Evolutionary conservation across 2,888 invertebrate genomes (phyloP), one percentile per base, ranked within the genome.

Genomic region (Agrochola lychnidis): DNA sequence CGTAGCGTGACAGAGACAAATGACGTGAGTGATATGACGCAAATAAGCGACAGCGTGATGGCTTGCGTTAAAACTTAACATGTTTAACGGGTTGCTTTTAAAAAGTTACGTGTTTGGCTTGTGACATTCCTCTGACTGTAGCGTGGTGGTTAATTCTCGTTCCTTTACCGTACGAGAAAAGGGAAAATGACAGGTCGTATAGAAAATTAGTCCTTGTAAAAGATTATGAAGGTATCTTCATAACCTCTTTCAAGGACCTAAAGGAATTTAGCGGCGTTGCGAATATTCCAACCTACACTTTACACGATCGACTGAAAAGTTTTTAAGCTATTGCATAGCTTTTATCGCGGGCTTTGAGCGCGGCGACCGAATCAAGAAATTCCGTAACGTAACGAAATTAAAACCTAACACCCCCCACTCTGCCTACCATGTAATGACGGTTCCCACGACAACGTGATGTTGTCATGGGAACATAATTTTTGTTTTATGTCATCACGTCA

Each of bases 1-100:
- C 68, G 68, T 68, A 74, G 59, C 68, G 75, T 87, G 86, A 89
- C 89, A 73, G 70, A 48, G 88, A 87, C 81, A 81, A 86, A 89
- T 82, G 84, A 84, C 69, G 79, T 42, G 76, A 66, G 69, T 87
- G 81, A 85, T 79, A 76, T 77, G 85, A 61, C 68, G 75, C 40
- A 83, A 79, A 81, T 70, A 73, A 67, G 63, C 42, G 73, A 70
- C 64, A 66, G 57, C 69, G 70, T 75, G 84, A 79, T 69, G 74
- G 78, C 70, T 78, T 79, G 74, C 71, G 73, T 76, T 73, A 59
- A 69, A 78, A 78, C 71, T 74, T 83, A 56, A 81, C 69, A 53
- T 63, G 72, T 68, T 62, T 30, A 70, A 75, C 16, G 70, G 64
- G 59, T n/a, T 68, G 83, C 73, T 82, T 77, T 85, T 73, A 61